Evolutionary conservation across 2,113 vertebrate genomes (phyloP).

Genomic region (Neofelis nebulosa): DNA sequence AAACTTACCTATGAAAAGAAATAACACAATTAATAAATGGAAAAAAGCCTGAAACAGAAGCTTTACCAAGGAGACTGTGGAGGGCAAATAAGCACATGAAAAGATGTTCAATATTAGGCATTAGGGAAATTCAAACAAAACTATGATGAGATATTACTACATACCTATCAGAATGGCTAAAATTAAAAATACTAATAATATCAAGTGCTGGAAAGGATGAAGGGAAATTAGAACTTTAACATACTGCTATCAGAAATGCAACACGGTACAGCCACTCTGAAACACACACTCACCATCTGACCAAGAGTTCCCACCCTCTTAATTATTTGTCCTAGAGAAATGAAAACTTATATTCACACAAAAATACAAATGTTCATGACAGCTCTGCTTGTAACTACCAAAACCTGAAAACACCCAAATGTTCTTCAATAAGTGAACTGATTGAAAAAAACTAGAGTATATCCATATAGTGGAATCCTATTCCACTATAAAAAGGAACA

Average conservation of each 20-base stretch:
- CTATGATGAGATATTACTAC: neutral
- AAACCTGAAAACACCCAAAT: neutral
- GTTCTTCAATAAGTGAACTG: neutral
- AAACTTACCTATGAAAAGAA: neutral
- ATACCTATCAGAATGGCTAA: neutral
- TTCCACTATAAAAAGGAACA: neutral
- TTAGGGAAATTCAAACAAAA: neutral
- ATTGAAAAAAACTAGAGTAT: neutral
- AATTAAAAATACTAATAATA: neutral
- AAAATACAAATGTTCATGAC: neutral
- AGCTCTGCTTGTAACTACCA: neutral
- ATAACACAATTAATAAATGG: neutral
- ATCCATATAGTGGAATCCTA: neutral
- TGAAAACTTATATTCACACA: neutral
- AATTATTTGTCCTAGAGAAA: neutral
- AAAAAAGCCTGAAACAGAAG: neutral
- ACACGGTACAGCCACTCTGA: neutral
- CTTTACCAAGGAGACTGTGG: neutral
- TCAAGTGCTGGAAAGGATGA: neutral
- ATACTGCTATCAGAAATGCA: neutral
- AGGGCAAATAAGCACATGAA: neutral
- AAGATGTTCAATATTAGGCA: neutral
- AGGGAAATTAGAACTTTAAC: neutral
- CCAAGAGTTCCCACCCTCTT: neutral
- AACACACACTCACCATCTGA: neutral